These are phyloP conservation scores for Heliocidaris tuberculata DNA, from an alignment of 35 echinoderm and acorn worm species.

Conservation along the genomic window DNA sequence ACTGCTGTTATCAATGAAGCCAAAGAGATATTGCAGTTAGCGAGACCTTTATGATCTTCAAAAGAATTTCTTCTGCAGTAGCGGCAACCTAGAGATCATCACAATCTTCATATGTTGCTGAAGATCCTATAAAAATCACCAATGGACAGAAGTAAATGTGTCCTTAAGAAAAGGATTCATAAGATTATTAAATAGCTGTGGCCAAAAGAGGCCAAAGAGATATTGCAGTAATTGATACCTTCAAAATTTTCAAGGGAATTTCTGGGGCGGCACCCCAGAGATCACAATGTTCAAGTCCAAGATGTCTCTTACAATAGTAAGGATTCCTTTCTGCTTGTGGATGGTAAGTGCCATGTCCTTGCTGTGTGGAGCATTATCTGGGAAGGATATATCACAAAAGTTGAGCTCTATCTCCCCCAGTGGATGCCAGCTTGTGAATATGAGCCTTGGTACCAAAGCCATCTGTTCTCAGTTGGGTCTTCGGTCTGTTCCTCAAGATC, in stretches of 20 bases:
- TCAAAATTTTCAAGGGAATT: not conserved
- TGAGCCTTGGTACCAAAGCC: not conserved
- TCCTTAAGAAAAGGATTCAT: too few species aligned
- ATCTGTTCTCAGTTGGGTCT: not conserved
- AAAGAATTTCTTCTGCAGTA: not conserved
- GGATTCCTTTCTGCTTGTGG: not conserved
- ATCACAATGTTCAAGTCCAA: not conserved
- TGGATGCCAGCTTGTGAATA: not conserved
- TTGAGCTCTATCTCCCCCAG: not conserved
- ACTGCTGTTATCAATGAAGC: not conserved
- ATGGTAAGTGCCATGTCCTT: not conserved
- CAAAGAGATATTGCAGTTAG: not conserved
- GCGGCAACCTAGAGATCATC: not conserved
- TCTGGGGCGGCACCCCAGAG: not conserved
- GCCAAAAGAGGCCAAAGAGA: not conserved
- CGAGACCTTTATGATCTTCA: not conserved
- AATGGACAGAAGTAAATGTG: too few species aligned
- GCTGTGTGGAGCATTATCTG: not conserved
- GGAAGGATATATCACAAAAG: not conserved
- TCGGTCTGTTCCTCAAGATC: not conserved
- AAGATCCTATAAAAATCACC: too few species aligned
- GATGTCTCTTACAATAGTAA: not conserved
- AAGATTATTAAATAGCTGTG: too few species aligned
- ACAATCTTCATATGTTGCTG: not conserved
- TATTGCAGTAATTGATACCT: not conserved